Percentiles rank a stretch among this genome's conserved stretches.
Conservation (phyloP, 2,797 vertebrate genomes). For the Cirrhinus mrigala region DNA sequence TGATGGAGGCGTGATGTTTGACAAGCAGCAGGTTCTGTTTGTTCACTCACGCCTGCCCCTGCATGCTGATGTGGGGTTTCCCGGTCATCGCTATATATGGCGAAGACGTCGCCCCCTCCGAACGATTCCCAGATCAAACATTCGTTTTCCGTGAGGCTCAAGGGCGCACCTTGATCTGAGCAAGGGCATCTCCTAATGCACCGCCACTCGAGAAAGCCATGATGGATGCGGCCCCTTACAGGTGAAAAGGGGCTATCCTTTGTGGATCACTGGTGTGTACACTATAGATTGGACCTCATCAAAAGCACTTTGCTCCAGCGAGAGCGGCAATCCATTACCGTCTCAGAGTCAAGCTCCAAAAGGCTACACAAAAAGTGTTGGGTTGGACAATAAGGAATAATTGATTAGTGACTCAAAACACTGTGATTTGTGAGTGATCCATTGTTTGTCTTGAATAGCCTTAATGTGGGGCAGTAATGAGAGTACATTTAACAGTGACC, state of each 20-base stretch:
- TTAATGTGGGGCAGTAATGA: conserved; percentile 52
- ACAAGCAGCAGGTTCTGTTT: conserved; percentile 62
- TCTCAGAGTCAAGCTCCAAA: conserved; percentile 35
- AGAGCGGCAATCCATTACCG: conserved; percentile 55
- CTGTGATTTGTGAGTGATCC: conserved; percentile 44
- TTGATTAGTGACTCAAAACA: conserved; percentile 57
- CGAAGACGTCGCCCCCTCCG: neutral
- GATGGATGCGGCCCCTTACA: conserved; percentile 53
- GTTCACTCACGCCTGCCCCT: conserved; percentile 49
- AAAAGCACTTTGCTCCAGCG: conserved; percentile 34
- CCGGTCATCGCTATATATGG: conserved; percentile 21
- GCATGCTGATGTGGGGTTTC: conserved; percentile 59
- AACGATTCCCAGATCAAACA: conserved; percentile 43
- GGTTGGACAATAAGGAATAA: conserved; percentile 53
- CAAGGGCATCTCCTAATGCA: conserved; percentile 52
- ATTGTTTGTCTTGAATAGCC: conserved; percentile 58
- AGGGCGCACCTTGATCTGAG: conserved; percentile 51
- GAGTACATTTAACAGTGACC: conserved; percentile 51
- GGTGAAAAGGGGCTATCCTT: conserved; percentile 51
- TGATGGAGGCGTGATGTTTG: conserved; percentile 63
- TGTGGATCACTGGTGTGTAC: conserved; percentile 55
- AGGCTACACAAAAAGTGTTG: conserved; percentile 30
- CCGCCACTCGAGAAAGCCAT: conserved; percentile 43
- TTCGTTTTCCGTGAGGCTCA: conserved; percentile 30
- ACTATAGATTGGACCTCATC: conserved; percentile 62